Evolutionary conservation across 2,113 vertebrate genomes (phyloP).

Genomic region (Pycnonotus jocosus): DNA sequence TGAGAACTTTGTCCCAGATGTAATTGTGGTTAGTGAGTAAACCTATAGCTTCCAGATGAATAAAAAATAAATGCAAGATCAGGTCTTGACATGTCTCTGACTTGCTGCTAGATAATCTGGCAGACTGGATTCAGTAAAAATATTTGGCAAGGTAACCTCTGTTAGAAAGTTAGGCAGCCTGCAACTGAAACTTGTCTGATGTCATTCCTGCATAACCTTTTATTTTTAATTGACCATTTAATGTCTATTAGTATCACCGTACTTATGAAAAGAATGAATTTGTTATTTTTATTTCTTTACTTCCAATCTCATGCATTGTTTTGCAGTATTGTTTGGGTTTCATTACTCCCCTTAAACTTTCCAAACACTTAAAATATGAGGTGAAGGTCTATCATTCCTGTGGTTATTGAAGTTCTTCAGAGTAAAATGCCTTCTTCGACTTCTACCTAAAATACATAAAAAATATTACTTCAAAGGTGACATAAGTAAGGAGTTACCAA

Average conservation of each 20-base stretch:
- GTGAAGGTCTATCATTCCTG: neutral
- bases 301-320: neutral
- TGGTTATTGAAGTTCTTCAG: neutral
- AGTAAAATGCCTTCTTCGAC: neutral
- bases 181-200: neutral
- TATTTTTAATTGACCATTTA: neutral
- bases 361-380: neutral
- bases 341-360: neutral
- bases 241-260: neutral
- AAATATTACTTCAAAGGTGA: neutral
- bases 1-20: neutral
- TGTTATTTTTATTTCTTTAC: neutral
- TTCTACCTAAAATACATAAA: neutral
- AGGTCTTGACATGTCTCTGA: neutral
- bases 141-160: neutral
- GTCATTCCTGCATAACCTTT: neutral
- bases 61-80: neutral
- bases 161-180: neutral
- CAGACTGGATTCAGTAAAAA: neutral
- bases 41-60: neutral
- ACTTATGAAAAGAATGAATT: neutral
- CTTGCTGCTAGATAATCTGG: neutral
- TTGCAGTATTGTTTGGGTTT: neutral
- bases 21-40: conserved; percentile 2
- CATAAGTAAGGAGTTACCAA: neutral